Evolutionary conservation across 1,140 invertebrate genomes (phyloP), one percentile per base, ranked within the genome.

Genomic region (Pogonomyrmex barbatus): DNA sequence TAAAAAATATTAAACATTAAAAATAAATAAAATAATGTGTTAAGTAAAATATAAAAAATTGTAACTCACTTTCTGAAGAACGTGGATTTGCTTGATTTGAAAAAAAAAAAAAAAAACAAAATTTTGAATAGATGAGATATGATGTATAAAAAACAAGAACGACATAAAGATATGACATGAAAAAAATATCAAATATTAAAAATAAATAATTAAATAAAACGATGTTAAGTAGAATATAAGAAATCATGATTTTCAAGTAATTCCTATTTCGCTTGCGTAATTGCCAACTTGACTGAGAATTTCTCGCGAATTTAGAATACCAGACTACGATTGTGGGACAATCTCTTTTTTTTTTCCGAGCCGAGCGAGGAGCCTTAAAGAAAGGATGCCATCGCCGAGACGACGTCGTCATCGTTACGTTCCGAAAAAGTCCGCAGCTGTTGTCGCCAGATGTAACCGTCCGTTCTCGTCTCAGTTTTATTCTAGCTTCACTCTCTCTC

Each of bases 341-440:
- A 54, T 68, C 17, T 68, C 5, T 56, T 77, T 10, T 77, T 47
- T 68, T 60, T 75, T 47, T 14, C 30, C 14, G 8, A 56, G 5
- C 6, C 3, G 17, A 75, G 12, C n/a, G 30, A 73, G 33, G 9
- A 58, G 24, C 5, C 63, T 45, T 30, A 2, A 36, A 73, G 24
- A 60, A 75, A 73, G 54, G 42, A 73, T 83, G 54, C 17, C 54
- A 83, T 4, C 12, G 67, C 42, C 54, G 54, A 60, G 67, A 58
- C 42, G 17, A 24, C 33, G 30, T 73, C 54, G 67, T 81, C 65
- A 71, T 71, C 50, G 1, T n/a, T 56, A 36, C 52, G 5, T 6
- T 30, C 52, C 17, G 54, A 75, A 83, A 83, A 83, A 75, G 68
- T 75, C 42, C n/a, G 45, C 79, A 75, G 54, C 68, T 75, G 79